phyloP scores from a whole-genome alignment of 2,888 invertebrate genomes.

The Ochropleura plecta region DNA sequence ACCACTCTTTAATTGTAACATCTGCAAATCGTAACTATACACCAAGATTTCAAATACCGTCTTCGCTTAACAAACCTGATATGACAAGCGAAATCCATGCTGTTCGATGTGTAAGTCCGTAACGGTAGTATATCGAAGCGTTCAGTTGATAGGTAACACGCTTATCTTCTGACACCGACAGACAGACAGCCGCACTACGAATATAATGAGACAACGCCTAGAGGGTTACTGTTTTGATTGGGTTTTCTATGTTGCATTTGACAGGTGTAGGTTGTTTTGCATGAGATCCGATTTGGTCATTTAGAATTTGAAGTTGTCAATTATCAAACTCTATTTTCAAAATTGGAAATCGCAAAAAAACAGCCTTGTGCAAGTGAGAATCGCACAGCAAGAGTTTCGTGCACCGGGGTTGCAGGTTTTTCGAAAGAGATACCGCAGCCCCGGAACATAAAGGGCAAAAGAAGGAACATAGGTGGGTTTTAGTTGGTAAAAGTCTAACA shows the following conservation, averaged over 20 bases:
- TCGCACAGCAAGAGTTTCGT: too few relatives aligned
- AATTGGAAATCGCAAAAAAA: background rate
- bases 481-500: too few relatives aligned
- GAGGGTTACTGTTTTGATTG: background rate
- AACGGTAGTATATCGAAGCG: constrained; percentile 52
- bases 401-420: too few relatives aligned
- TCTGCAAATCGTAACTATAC: background rate
- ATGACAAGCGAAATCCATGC: constrained; percentile 52
- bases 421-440: too few relatives aligned
- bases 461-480: too few relatives aligned
- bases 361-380: too few relatives aligned
- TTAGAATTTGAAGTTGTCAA: background rate
- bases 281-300: background rate
- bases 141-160: constrained; percentile 66
- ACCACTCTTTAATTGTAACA: background rate
- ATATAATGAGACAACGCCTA: constrained; percentile 27
- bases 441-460: too few relatives aligned
- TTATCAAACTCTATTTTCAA: background rate
- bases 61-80: constrained; percentile 42
- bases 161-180: constrained; percentile 69
- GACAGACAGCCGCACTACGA: constrained; percentile 38
- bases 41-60: constrained; percentile 35
- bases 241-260: background rate
- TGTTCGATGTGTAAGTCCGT: constrained; percentile 37
- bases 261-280: background rate